These are phyloP conservation scores for Coracias cyanogaster DNA, from an alignment of 2,797 vertebrate species.

Conservation along the genomic window DNA sequence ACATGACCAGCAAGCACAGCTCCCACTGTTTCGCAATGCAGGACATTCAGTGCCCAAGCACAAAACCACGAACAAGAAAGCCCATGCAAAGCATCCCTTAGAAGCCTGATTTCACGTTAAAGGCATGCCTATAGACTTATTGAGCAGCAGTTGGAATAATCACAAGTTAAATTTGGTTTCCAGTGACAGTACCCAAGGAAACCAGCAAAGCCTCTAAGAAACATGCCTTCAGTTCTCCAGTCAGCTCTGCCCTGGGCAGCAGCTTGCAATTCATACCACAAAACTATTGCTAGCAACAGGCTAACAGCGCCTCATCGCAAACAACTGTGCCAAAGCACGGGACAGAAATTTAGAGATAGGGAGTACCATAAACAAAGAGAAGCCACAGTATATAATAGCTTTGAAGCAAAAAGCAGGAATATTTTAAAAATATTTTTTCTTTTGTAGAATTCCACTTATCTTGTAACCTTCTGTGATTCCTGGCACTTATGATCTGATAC, in stretches of 20 bases:
- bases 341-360: neutral
- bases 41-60: neutral
- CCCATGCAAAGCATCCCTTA: neutral
- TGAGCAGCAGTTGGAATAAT: neutral
- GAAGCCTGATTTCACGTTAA: neutral
- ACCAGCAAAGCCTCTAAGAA: neutral
- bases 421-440: neutral
- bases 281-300: neutral
- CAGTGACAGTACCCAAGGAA: neutral
- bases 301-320: neutral
- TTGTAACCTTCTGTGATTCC: neutral
- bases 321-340: neutral
- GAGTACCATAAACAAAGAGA: neutral
- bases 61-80: neutral
- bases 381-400: neutral
- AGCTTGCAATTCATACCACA: neutral
- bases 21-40: neutral
- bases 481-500: neutral
- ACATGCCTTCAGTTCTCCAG: neutral
- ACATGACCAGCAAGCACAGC: neutral
- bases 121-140: neutral
- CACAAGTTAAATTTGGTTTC: neutral
- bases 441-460: neutral
- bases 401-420: neutral
- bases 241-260: neutral